Conservation (phyloP, 2,113 vertebrate species). For the Copsychus sechellarum region DNA sequence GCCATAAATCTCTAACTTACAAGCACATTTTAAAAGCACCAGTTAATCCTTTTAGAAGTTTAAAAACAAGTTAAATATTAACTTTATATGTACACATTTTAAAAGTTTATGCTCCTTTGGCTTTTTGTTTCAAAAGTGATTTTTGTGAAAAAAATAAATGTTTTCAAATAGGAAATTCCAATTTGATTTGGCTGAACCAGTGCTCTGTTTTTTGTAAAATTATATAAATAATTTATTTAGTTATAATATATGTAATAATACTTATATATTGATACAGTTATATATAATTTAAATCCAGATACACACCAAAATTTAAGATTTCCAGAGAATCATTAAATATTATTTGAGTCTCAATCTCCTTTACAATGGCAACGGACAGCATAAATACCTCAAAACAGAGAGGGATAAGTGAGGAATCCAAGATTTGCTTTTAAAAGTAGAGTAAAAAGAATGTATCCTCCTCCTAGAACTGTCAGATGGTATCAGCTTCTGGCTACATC, state of each 20-base stretch:
- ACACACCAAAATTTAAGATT: neutral
- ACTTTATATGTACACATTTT: neutral
- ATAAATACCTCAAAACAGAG: neutral
- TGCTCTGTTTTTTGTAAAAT: neutral
- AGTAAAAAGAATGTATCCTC: neutral
- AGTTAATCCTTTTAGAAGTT: neutral
- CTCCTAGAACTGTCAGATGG: neutral
- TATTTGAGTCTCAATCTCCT: neutral
- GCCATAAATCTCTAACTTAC: neutral
- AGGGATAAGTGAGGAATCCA: neutral
- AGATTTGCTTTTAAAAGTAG: neutral
- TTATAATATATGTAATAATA: neutral
- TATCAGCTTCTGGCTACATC: neutral
- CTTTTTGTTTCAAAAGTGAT: neutral
- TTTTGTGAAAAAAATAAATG: neutral
- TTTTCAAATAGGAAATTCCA: neutral
- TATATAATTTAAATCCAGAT: neutral
- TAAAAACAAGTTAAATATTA: slow-evolving; percentile 28
- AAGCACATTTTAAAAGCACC: slow-evolving; percentile 16
- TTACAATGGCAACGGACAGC: neutral
- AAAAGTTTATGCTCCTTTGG: neutral
- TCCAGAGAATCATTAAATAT: neutral
- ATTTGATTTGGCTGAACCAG: neutral
- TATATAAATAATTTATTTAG: neutral
- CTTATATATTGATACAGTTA: neutral